Evolutionary conservation across 23 tunicate species (phyloP).

Genomic region (Halocynthia aurantium): DNA sequence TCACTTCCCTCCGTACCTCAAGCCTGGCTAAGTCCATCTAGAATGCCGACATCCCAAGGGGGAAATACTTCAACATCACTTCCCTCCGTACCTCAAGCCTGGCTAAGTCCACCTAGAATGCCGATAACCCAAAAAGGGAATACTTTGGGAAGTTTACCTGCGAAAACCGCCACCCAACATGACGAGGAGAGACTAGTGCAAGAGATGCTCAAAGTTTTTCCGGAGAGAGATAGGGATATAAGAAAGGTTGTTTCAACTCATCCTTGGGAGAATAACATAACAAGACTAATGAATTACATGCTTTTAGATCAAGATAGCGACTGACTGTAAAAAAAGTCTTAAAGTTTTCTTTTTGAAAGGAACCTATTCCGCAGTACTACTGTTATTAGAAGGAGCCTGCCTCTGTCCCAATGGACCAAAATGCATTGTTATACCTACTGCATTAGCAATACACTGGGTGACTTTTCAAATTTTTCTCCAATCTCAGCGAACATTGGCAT

Average conservation of each 20-base stretch:
- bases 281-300: neutral
- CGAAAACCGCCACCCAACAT: neutral
- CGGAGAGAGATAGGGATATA: neutral
- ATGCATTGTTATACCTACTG: too few relatives aligned
- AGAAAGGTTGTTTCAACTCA: neutral
- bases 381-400: too few relatives aligned
- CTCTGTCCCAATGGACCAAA: too few relatives aligned
- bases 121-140: neutral
- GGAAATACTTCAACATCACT: too few relatives aligned
- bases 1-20: neutral
- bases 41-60: neutral
- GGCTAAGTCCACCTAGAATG: neutral
- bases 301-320: too few relatives aligned
- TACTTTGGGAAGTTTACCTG: neutral
- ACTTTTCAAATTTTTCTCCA: too few relatives aligned
- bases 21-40: neutral
- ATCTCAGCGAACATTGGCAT: too few relatives aligned
- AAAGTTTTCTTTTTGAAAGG: too few relatives aligned
- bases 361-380: too few relatives aligned
- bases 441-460: too few relatives aligned
- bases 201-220: constrained; percentile 1
- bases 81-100: neutral
- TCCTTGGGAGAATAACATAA: neutral
- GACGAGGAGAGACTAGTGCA: neutral
- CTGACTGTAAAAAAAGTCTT: too few relatives aligned